phyloP scores from a whole-genome alignment of 2,113 vertebrate species.

The Psophia crepitans region DNA sequence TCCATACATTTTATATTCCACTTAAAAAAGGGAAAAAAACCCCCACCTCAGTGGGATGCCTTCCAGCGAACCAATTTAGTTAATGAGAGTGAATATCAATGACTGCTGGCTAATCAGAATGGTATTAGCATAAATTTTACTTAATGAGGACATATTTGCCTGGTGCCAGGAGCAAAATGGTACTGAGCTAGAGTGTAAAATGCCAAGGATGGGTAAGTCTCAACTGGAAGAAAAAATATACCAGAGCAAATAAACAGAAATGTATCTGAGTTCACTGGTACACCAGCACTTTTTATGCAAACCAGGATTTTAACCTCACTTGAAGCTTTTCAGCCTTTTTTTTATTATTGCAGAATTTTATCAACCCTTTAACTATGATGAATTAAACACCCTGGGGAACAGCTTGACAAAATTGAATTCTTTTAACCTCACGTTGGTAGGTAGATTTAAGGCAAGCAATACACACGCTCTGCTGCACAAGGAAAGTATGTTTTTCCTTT shows the following conservation, averaged over 20 bases:
- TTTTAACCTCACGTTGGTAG: slow-evolving; percentile 6
- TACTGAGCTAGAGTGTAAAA: background rate
- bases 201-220: background rate
- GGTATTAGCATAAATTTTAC: slow-evolving; percentile 59
- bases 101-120: slow-evolving; percentile 56
- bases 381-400: slow-evolving; percentile 42
- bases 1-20: slow-evolving; percentile 56
- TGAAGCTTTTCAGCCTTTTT: slow-evolving; percentile 10
- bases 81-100: slow-evolving; percentile 63
- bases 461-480: background rate
- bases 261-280: background rate
- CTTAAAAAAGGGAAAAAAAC: slow-evolving; percentile 17
- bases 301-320: background rate
- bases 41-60: background rate
- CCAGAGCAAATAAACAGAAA: slow-evolving; percentile 11
- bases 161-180: slow-evolving; percentile 2
- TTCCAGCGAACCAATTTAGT: slow-evolving; percentile 48
- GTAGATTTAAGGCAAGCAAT: background rate
- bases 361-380: slow-evolving; percentile 26
- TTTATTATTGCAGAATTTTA: slow-evolving; percentile 7
- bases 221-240: background rate
- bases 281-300: background rate
- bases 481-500: background rate
- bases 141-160: slow-evolving; percentile 45
- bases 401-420: slow-evolving; percentile 1